Conservation (phyloP, 2,888 invertebrate genomes). For the Pammene aurita region DNA sequence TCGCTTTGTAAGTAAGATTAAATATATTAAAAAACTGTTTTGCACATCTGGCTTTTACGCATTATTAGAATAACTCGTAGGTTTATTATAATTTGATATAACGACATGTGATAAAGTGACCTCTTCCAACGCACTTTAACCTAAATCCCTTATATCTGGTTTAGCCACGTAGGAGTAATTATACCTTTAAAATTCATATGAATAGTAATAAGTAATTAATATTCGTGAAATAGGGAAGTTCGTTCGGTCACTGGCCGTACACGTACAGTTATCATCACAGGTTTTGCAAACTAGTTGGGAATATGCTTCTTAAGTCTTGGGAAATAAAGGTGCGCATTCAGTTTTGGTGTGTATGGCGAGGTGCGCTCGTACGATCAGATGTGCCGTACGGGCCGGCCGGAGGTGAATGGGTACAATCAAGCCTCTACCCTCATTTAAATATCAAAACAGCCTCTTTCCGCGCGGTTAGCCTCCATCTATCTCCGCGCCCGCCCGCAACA, state of each 20-base stretch:
- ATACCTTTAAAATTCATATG: constrained; percentile 32
- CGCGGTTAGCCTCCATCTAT: constrained; percentile 64
- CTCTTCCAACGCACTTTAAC: constrained; percentile 9
- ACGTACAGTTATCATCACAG: constrained; percentile 38
- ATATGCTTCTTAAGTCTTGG: not conserved
- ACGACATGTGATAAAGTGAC: constrained; percentile 5
- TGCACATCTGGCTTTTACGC: too few relatives aligned
- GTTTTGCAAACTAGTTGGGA: not conserved
- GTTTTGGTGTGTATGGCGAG: constrained; percentile 29
- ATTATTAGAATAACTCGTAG: not conserved
- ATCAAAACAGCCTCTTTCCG: constrained; percentile 77
- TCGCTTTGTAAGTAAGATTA: too few relatives aligned
- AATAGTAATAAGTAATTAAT: constrained; percentile 47
- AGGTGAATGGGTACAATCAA: constrained; percentile 72
- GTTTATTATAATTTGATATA: constrained; percentile 9
- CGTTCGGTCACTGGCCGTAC: constrained; percentile 28
- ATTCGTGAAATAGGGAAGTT: constrained; percentile 46
- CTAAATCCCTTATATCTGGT: constrained; percentile 21
- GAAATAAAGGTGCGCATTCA: constrained; percentile 5
- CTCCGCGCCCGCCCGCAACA: constrained; percentile 66
- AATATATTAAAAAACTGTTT: too few relatives aligned
- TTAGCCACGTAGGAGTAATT: constrained; percentile 26
- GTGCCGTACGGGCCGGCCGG: constrained; percentile 42
- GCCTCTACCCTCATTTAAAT: constrained; percentile 79
- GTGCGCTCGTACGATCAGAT: constrained; percentile 27